Evolutionary conservation across 2,888 invertebrate species (phyloP).

Genomic region (Drosophila fulvimacula): DNA sequence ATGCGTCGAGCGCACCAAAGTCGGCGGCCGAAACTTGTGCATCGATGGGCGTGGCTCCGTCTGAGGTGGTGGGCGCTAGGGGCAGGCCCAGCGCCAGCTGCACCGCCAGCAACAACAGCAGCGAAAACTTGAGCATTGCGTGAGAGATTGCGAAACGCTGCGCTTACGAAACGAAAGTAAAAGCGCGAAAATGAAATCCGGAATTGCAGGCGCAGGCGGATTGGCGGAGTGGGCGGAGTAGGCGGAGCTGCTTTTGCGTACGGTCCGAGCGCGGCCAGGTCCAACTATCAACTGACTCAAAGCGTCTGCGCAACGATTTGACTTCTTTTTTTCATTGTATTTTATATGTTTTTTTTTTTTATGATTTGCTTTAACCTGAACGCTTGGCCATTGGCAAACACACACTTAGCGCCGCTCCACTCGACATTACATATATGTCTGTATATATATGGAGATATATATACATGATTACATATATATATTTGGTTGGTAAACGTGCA

Average conservation of each 20-base stretch:
- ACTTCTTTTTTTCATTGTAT: slow-evolving; percentile 39
- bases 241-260: slow-evolving; percentile 11
- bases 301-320: slow-evolving; percentile 72
- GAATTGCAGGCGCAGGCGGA: background rate
- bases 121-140: slow-evolving; percentile 17
- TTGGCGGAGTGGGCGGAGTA: background rate
- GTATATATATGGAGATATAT: background rate
- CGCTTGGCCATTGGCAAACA: slow-evolving; percentile 39
- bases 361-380: slow-evolving; percentile 59
- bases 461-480: background rate
- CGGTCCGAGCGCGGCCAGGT: slow-evolving; percentile 54
- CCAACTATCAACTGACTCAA: slow-evolving; percentile 66
- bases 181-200: slow-evolving; percentile 18
- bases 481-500: background rate
- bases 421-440: background rate
- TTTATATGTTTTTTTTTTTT: slow-evolving; percentile 16
- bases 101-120: slow-evolving; percentile 23
- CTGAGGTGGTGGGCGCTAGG: slow-evolving; percentile 64
- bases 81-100: slow-evolving; percentile 33
- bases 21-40: slow-evolving; percentile 72
- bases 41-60: slow-evolving; percentile 74
- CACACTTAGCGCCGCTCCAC: slow-evolving; percentile 1
- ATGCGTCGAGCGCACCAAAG: slow-evolving; percentile 64
- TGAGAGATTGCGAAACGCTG: slow-evolving; percentile 37
- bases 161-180: slow-evolving; percentile 47